Percentiles rank a stretch among this genome's conserved stretches.
Evolutionary conservation across 2,797 vertebrate species (phyloP).

Genomic region (Enteromius fasciolatus): DNA sequence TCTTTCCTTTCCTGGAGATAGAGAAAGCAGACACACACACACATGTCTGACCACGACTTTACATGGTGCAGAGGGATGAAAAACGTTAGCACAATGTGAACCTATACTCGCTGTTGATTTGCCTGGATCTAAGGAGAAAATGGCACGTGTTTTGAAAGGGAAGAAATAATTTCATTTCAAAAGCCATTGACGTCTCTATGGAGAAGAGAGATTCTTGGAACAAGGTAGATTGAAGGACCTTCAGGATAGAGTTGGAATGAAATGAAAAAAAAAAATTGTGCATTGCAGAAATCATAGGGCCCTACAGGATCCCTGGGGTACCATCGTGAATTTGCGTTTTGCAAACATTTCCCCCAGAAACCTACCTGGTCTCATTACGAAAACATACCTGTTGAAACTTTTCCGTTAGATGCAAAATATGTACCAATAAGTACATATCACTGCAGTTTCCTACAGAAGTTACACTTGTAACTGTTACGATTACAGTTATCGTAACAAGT

Average conservation of each 20-base stretch:
- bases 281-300: neutral
- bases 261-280: neutral
- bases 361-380: neutral
- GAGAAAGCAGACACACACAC: constrained; percentile 50
- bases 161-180: neutral
- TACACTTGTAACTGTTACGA: neutral
- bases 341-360: neutral
- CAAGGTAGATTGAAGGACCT: neutral
- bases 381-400: neutral
- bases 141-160: neutral
- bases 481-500: neutral
- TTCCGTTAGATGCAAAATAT: neutral
- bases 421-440: neutral
- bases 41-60: constrained; percentile 11
- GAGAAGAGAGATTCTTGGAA: neutral
- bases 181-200: neutral
- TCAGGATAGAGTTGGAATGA: neutral
- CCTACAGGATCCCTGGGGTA: neutral
- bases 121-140: constrained; percentile 3
- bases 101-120: neutral
- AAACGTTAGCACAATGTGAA: constrained; percentile 25
- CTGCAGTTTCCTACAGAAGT: neutral
- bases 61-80: constrained; percentile 14
- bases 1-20: constrained; percentile 58
- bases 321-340: neutral